Evolutionary conservation across 2,797 vertebrate species (phyloP).

Genomic region (Helicolenus hilgendorfi): DNA sequence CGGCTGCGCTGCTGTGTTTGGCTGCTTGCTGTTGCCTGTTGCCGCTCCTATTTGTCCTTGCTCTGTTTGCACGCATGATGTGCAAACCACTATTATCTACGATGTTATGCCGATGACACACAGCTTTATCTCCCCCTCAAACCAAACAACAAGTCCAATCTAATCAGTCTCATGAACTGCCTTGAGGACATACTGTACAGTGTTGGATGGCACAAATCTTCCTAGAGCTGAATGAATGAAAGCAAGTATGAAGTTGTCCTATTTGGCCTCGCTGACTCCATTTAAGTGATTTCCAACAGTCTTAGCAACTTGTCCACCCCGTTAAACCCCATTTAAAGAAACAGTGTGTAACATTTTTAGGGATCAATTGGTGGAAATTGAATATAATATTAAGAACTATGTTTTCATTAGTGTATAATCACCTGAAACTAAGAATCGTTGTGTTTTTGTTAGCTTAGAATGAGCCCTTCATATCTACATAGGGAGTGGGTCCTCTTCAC

Average conservation of each 20-base stretch:
- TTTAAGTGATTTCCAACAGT: no score
- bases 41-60: not conserved
- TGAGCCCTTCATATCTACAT: no score
- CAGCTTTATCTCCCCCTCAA: not conserved
- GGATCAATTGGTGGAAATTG: no score
- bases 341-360: no score
- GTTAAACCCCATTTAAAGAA: no score
- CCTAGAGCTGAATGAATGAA: not conserved
- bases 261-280: not conserved
- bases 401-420: no score
- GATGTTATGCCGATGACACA: not conserved
- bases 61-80: not conserved
- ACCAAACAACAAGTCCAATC: not conserved
- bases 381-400: no score
- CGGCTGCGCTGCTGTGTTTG: not conserved
- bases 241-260: not conserved
- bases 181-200: not conserved
- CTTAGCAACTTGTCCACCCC: no score
- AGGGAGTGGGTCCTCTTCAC: no score
- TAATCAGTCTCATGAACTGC: not conserved
- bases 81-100: not conserved
- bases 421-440: no score
- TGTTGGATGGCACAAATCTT: not conserved
- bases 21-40: not conserved
- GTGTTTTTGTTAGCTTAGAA: no score